These are phyloP conservation scores for Craniophora ligustri DNA, from an alignment of 2,888 invertebrate genomes.

Conservation along the genomic window DNA sequence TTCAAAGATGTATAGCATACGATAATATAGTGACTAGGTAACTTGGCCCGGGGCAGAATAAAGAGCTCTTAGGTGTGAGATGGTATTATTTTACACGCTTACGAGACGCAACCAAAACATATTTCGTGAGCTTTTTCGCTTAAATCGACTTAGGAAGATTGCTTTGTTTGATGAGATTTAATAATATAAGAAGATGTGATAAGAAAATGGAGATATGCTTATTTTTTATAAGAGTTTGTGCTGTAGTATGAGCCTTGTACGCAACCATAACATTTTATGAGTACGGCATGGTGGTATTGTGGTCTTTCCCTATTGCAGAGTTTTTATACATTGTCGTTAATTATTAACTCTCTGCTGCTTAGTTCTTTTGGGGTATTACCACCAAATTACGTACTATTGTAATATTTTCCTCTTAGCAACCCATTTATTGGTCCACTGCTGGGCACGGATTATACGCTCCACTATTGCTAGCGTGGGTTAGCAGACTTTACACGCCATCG, in stretches of 20 bases:
- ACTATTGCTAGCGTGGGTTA: too few relatives aligned
- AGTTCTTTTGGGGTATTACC: too few relatives aligned
- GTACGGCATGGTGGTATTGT: background rate
- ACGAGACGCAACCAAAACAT: conserved; percentile 39
- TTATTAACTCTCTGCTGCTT: too few relatives aligned
- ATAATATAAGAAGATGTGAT: conserved; percentile 39
- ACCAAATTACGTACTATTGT: too few relatives aligned
- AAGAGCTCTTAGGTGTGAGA: conserved; percentile 39
- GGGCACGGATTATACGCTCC: too few relatives aligned
- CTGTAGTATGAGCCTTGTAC: background rate
- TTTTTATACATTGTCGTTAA: too few relatives aligned
- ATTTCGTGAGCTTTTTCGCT: conserved; percentile 44
- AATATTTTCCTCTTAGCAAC: too few relatives aligned
- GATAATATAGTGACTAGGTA: conserved; percentile 55
- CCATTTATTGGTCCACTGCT: too few relatives aligned
- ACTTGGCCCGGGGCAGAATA: conserved; percentile 46
- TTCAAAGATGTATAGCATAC: conserved; percentile 46
- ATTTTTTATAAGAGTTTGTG: background rate
- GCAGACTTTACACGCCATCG: too few relatives aligned
- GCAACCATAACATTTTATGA: background rate
- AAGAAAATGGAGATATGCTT: conserved; percentile 8
- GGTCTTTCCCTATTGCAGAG: too few relatives aligned
- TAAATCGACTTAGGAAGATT: conserved; percentile 40
- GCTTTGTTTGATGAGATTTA: conserved; percentile 40
- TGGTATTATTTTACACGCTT: conserved; percentile 48